These are phyloP conservation scores for Mormyrops boulengeri DNA, from an alignment of 2,797 vertebrate genomes.

Conservation along the genomic window DNA sequence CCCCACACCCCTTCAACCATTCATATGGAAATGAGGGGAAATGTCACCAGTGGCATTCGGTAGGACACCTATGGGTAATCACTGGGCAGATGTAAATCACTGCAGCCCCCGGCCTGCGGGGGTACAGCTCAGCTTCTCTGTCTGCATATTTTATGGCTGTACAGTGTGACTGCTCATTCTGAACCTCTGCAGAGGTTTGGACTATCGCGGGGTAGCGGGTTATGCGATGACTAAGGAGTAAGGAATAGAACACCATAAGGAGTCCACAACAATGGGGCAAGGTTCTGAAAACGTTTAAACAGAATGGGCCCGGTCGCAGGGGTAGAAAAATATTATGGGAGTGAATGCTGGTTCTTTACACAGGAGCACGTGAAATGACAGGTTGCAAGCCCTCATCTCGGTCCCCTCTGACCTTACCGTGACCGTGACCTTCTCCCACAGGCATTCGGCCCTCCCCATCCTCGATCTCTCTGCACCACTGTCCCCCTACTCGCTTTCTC, in stretches of 20 bases:
- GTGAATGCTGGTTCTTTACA: not conserved
- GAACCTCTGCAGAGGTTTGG: not conserved
- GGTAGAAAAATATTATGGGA: not conserved
- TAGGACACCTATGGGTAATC: not conserved
- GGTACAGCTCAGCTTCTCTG: not conserved
- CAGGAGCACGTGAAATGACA: not conserved
- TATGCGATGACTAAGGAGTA: not conserved
- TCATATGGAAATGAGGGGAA: not conserved
- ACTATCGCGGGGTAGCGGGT: not conserved
- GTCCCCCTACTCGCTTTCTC: not conserved
- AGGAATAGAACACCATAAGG: not conserved
- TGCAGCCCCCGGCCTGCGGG: not conserved
- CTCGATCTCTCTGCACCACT: not conserved
- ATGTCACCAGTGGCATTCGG: not conserved
- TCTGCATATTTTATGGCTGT: not conserved
- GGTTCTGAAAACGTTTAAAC: not conserved
- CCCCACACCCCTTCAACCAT: not conserved
- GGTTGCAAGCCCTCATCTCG: not conserved
- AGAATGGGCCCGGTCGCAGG: not conserved
- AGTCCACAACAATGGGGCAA: not conserved
- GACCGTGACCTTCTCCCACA: not conserved
- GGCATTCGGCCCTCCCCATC: not conserved
- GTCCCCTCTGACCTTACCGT: not conserved
- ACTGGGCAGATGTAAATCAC: not conserved
- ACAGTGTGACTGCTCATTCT: not conserved